Evolutionary conservation across 2,113 vertebrate genomes (phyloP).

Genomic region (Pholis gunnellus): DNA sequence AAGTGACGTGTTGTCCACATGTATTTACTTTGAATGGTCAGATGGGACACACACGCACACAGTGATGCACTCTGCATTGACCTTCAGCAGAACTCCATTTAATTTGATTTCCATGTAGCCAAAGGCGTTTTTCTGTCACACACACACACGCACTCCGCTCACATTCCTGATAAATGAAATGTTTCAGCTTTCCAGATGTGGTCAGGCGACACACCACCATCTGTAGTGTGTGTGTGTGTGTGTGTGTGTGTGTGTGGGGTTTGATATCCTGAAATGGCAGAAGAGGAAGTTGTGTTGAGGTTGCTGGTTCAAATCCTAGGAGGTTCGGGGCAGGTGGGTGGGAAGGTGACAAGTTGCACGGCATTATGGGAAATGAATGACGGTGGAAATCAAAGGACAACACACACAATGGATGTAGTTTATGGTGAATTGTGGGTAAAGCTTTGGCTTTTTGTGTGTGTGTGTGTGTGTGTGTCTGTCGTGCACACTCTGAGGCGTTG

Average conservation of each 20-base stretch:
- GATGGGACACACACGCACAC: neutral
- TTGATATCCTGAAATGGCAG: neutral
- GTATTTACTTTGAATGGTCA: slow-evolving; percentile 4
- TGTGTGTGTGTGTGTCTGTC: neutral
- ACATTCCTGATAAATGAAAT: slow-evolving; percentile 65
- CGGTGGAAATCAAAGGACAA: too few relatives aligned
- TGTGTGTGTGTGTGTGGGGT: neutral
- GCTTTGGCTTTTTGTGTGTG: neutral
- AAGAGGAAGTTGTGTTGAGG: neutral
- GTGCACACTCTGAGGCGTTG: slow-evolving; percentile 16
- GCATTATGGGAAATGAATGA: slow-evolving; percentile 19
- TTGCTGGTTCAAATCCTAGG: neutral
- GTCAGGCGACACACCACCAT: slow-evolving; percentile 38
- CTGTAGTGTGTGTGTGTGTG: slow-evolving; percentile 19
- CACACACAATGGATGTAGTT: neutral
- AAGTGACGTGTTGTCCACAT: slow-evolving; percentile 1
- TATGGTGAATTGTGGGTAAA: neutral
- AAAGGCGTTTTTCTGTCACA: slow-evolving; percentile 37
- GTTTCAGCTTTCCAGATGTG: slow-evolving; percentile 54
- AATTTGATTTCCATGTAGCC: slow-evolving; percentile 57
- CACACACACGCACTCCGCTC: slow-evolving; percentile 12
- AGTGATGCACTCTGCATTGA: slow-evolving; percentile 19
- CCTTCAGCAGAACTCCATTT: slow-evolving; percentile 49
- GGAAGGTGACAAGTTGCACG: neutral
- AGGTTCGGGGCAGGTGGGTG: neutral